These are phyloP conservation scores for Anas platyrhynchos DNA, from an alignment of 2,113 vertebrate species.

Conservation along the genomic window DNA sequence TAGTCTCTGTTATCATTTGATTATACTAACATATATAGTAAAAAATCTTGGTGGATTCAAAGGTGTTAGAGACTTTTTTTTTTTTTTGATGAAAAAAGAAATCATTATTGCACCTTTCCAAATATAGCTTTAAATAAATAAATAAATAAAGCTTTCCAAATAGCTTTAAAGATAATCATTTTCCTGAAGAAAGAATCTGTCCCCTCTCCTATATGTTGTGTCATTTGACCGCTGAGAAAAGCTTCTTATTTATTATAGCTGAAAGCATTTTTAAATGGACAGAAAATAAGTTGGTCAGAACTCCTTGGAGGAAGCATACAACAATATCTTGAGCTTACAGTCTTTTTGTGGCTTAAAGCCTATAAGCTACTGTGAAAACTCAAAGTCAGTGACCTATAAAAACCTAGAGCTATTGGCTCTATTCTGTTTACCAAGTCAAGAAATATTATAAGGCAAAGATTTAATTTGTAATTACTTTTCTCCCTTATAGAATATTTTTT, in stretches of 20 bases:
- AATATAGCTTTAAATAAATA: no score
- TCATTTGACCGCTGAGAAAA: constrained; percentile 26
- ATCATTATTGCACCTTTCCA: not conserved
- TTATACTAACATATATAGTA: not conserved
- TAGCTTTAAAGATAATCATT: not conserved
- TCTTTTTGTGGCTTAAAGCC: not conserved
- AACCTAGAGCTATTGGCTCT: not conserved
- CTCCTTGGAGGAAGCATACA: constrained; percentile 11
- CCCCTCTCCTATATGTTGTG: not conserved
- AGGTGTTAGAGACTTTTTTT: not conserved
- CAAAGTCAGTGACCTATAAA: constrained; percentile 6
- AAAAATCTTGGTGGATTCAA: not conserved
- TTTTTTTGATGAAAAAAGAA: not conserved
- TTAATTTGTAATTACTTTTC: not conserved
- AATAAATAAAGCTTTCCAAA: no score
- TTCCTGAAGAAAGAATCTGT: not conserved
- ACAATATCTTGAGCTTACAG: not conserved
- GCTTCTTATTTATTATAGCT: constrained; percentile 36
- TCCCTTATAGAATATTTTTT: not conserved
- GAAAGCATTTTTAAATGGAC: constrained; percentile 31
- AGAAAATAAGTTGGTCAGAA: constrained; percentile 24
- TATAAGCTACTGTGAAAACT: constrained; percentile 24
- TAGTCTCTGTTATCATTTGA: not conserved
- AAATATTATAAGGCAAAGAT: not conserved
- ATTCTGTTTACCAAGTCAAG: not conserved